Evolutionary conservation across 2,888 invertebrate genomes (phyloP).

Genomic region (Thera obeliscata): DNA sequence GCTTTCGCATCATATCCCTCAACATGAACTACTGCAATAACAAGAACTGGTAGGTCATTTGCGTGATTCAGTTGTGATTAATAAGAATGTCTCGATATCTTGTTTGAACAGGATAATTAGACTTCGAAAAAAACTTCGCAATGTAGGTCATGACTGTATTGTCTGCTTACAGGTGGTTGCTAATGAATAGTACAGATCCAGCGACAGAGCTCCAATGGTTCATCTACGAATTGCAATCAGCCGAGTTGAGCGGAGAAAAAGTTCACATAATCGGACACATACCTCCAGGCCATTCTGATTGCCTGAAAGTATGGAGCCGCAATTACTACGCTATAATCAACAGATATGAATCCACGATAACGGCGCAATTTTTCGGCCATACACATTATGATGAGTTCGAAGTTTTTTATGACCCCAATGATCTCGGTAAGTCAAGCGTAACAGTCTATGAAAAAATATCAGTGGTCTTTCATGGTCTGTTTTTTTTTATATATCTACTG

Average conservation of each 20-base stretch:
- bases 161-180: slow-evolving; percentile 88
- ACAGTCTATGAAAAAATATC: slow-evolving; percentile 17
- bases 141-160: background rate
- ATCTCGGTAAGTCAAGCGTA: slow-evolving; percentile 85
- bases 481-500: slow-evolving; percentile 28
- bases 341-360: slow-evolving; percentile 94
- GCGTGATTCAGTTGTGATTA: background rate
- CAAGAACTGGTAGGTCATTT: slow-evolving; percentile 90
- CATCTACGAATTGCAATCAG: slow-evolving; percentile 95
- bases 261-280: slow-evolving; percentile 99
- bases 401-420: slow-evolving; percentile 94
- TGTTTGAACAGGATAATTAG: slow-evolving; percentile 3
- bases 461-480: slow-evolving; percentile 8
- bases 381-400: slow-evolving; percentile 98
- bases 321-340: slow-evolving; percentile 96
- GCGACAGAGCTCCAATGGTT: slow-evolving; percentile 98
- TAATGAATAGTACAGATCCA: slow-evolving; percentile 97
- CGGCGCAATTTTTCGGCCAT: slow-evolving; percentile 97
- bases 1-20: slow-evolving; percentile 95
- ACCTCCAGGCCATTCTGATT: slow-evolving; percentile 96
- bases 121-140: slow-evolving; percentile 6
- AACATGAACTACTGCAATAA: slow-evolving; percentile 99
- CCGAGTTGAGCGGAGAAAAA: slow-evolving; percentile 96
- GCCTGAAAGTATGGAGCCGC: slow-evolving; percentile 97
- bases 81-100: slow-evolving; percentile 7